phyloP scores from a whole-genome alignment of 2,888 invertebrate genomes.

The Sinhomidia bicolor region DNA sequence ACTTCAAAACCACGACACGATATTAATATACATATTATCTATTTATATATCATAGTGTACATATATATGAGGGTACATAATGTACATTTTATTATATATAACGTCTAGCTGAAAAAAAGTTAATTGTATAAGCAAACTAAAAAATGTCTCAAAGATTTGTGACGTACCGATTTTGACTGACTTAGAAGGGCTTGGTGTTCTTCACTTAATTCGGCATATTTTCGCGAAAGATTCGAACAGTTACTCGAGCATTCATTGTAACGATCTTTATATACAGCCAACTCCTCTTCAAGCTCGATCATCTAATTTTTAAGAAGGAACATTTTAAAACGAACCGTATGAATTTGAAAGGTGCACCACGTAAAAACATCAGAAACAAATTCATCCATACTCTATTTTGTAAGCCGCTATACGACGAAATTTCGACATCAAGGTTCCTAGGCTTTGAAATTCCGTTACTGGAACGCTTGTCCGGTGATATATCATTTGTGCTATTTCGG shows the following conservation, averaged over 20 bases:
- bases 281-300: conserved; percentile 87
- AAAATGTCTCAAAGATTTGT: background rate
- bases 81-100: background rate
- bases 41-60: too few relatives aligned
- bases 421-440: conserved; percentile 16
- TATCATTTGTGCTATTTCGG: conserved; percentile 29
- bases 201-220: conserved; percentile 85
- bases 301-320: too few relatives aligned
- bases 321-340: too few relatives aligned
- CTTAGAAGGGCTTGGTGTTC: conserved; percentile 85
- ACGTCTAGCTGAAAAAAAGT: background rate
- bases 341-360: too few relatives aligned
- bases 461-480: conserved; percentile 8
- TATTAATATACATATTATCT: conserved; percentile 10
- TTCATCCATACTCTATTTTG: conserved; percentile 58
- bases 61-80: background rate
- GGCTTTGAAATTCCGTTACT: conserved; percentile 45
- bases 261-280: conserved; percentile 88
- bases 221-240: conserved; percentile 85
- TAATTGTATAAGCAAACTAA: background rate
- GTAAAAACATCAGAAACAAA: background rate
- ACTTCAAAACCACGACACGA: background rate
- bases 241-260: conserved; percentile 87
- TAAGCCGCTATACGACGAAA: conserved; percentile 44
- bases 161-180: conserved; percentile 84